Percentiles rank a stretch among this genome's conserved stretches.
These are phyloP conservation scores for Heterochromis multidens DNA, from an alignment of 2,113 vertebrate species.

Conservation along the genomic window DNA sequence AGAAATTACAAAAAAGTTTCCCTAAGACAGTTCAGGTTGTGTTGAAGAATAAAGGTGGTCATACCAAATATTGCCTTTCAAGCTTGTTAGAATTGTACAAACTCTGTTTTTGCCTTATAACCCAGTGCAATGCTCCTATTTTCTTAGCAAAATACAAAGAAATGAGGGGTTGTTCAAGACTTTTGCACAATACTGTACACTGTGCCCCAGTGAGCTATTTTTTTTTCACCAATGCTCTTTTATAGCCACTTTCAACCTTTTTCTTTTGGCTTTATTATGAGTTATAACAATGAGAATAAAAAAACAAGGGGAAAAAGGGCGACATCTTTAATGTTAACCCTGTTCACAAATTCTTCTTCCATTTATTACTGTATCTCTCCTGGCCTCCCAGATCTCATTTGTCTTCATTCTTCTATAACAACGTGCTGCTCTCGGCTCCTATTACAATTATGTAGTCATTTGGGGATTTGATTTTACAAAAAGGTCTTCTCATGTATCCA, in stretches of 20 bases:
- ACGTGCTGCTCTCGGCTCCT: slow-evolving; percentile 41
- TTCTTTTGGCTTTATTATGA: background rate
- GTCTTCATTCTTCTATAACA: slow-evolving; percentile 55
- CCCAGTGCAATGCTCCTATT: background rate
- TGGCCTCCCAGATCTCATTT: slow-evolving; percentile 23
- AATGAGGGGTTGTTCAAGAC: background rate
- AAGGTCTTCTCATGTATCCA: slow-evolving; percentile 18
- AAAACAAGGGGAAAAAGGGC: background rate
- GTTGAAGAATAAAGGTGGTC: background rate
- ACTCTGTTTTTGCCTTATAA: too few relatives aligned
- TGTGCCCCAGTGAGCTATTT: background rate
- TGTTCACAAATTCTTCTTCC: background rate
- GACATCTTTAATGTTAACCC: background rate
- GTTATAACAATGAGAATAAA: background rate
- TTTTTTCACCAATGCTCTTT: background rate
- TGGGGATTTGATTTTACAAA: slow-evolving; percentile 48
- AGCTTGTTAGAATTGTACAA: too few relatives aligned
- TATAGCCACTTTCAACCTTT: background rate
- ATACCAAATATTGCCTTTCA: too few relatives aligned
- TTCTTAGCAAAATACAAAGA: accelerated
- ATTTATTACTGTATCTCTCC: background rate
- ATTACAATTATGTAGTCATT: slow-evolving; percentile 60
- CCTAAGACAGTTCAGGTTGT: background rate
- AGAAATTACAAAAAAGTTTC: background rate
- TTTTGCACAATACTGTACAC: background rate